phyloP scores from a whole-genome alignment of 2,888 invertebrate genomes.

The Epinotia demarniana region DNA sequence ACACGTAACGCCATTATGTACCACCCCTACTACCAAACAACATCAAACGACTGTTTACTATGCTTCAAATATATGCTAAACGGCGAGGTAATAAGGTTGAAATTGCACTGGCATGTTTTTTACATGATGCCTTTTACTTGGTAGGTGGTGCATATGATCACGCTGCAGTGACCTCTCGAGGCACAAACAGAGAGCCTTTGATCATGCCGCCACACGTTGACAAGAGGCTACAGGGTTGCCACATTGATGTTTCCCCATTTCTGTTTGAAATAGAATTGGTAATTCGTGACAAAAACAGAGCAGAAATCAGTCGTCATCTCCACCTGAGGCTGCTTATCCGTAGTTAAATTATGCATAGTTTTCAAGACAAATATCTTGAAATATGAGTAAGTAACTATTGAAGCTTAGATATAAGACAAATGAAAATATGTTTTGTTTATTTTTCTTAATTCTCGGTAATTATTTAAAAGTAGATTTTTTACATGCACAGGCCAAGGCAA shows the following conservation, averaged over 20 bases:
- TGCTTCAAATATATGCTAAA: background rate
- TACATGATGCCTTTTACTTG: background rate
- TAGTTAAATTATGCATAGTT: no score
- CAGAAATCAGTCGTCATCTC: no score
- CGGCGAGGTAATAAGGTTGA: background rate
- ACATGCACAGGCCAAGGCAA: no score
- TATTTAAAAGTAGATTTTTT: no score
- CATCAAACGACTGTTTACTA: background rate
- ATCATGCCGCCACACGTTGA: constrained; percentile 36
- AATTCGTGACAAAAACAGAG: no score
- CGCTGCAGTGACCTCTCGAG: constrained; percentile 43
- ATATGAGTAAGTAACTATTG: no score
- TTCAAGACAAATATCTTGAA: no score
- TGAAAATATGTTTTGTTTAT: no score
- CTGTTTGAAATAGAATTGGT: no score
- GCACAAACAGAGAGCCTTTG: constrained; percentile 44
- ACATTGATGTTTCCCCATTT: background rate
- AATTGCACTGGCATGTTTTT: background rate
- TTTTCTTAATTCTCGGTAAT: no score
- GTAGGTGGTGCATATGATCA: constrained; percentile 26
- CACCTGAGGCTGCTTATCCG: no score
- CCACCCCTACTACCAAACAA: constrained; percentile 1
- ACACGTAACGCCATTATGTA: constrained; percentile 22
- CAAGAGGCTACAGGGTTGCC: constrained; percentile 38
- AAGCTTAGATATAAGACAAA: no score